Evolutionary conservation across 2,113 vertebrate genomes (phyloP).

Genomic region (Silurus glanis): DNA sequence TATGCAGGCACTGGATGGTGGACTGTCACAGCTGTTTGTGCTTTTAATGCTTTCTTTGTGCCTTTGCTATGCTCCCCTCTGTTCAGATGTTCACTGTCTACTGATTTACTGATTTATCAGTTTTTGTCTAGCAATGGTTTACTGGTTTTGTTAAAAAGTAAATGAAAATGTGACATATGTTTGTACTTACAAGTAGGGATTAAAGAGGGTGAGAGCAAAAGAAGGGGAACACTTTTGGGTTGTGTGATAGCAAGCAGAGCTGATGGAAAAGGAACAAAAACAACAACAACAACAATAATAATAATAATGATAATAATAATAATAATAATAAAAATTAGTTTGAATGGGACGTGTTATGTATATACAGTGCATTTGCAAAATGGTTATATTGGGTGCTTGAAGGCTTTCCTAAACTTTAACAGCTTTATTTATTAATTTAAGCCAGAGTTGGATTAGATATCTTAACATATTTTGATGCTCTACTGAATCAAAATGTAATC

Average conservation of each 20-base stretch:
- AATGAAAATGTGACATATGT: background rate
- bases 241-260: background rate
- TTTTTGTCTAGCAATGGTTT: background rate
- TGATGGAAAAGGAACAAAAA: background rate
- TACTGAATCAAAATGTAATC: too few relatives aligned
- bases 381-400: background rate
- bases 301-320: background rate
- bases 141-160: background rate
- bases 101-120: constrained; percentile 27
- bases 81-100: constrained; percentile 2
- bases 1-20: constrained; percentile 22
- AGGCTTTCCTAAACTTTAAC: background rate
- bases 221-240: background rate
- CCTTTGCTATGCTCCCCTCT: constrained; percentile 30
- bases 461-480: too few relatives aligned
- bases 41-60: constrained; percentile 26
- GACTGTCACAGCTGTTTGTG: constrained; percentile 36
- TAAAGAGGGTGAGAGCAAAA: background rate
- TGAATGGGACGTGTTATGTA: background rate
- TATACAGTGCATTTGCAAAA: background rate
- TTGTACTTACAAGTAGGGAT: background rate
- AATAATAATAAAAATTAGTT: background rate
- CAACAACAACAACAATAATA: background rate
- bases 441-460: too few relatives aligned
- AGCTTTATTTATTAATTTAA: too few relatives aligned